Evolutionary conservation across 2,797 vertebrate species (phyloP), one percentile per base, ranked within the genome.

Genomic region (Melanotaenia pygmaea): DNA sequence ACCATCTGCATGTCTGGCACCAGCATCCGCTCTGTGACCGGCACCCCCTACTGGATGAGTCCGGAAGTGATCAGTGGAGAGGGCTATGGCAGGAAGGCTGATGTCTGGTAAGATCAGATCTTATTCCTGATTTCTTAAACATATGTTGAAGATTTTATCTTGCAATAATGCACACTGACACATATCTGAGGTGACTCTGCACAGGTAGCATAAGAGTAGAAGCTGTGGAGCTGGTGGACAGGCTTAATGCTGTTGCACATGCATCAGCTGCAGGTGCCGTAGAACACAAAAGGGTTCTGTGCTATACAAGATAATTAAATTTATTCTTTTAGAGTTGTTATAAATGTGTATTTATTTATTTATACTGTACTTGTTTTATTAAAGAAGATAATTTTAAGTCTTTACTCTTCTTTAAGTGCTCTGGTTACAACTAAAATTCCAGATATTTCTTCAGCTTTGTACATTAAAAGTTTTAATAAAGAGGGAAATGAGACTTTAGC

Each of bases 11-110:
- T 99, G 96, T 98, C 97, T 14, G 96, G 97, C 76, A 97, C 97
- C 0, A 96, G 97, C 64, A 97, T 99, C 91, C 96, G 96, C 75
- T 98, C 98, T 0, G 97, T 99, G 88, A 99, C 97, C 0, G 97
- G 98, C 92, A 99, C 97, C 0, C 98, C 98, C n/a, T 99, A 99
- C 84, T 99, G 97, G 98, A 99, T 99, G 97, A 99, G 98, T 89
- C 98, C 98, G 0, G 98, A 99, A 86, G 97, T 99, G 92, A 99
- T 99, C 95, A 99, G 97, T 0, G 98, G 98, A 30, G 98, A 99
- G 72, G 98, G 98, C 84, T 99, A 99, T 3, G 98, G 98, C 81
- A 94, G 98, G 82, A 99, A 98, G 89, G 98, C 98, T 0, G 98
- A 99, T 0, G 96, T 99, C 74, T 99, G 98, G 98, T 99, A 89